Conservation (phyloP, 2,113 vertebrate genomes). For the Chaenogobius annularis region DNA sequence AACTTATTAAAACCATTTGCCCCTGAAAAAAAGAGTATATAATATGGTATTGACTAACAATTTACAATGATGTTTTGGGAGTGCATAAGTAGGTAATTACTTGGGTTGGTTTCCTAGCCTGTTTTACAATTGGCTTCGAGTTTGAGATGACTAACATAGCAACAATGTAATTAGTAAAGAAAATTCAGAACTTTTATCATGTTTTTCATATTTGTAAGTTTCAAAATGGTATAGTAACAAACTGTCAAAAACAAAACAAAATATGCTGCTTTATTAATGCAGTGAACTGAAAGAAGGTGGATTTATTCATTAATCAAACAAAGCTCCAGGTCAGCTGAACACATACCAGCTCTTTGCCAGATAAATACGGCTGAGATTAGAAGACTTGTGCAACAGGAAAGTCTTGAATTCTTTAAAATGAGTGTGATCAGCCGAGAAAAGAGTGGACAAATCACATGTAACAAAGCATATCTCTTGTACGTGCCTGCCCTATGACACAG, state of each 20-base stretch:
- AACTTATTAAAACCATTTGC: neutral
- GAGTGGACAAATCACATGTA: neutral
- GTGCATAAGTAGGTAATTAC: constrained; percentile 10
- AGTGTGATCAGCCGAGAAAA: constrained; percentile 15
- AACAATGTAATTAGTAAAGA: neutral
- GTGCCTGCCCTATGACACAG: constrained; percentile 12
- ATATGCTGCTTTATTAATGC: neutral
- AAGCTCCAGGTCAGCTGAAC: constrained; percentile 13
- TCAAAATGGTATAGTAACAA: neutral
- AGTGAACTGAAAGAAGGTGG: too few species aligned
- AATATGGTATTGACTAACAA: neutral
- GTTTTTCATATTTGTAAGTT: neutral
- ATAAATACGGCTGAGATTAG: neutral
- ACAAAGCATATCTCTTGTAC: neutral
- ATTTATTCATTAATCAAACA: constrained; percentile 3
- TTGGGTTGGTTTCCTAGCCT: constrained; percentile 44
- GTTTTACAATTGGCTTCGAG: constrained; percentile 9
- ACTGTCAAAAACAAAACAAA: neutral
- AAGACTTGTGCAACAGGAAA: constrained; percentile 33
- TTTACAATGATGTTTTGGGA: neutral
- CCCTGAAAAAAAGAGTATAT: neutral
- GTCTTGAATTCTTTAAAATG: constrained; percentile 40
- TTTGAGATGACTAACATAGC: constrained; percentile 10
- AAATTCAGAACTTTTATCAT: neutral
- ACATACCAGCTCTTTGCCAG: constrained; percentile 11